phyloP scores from a whole-genome alignment of 1,140 invertebrate genomes.

The Drosophila sp. region DNA sequence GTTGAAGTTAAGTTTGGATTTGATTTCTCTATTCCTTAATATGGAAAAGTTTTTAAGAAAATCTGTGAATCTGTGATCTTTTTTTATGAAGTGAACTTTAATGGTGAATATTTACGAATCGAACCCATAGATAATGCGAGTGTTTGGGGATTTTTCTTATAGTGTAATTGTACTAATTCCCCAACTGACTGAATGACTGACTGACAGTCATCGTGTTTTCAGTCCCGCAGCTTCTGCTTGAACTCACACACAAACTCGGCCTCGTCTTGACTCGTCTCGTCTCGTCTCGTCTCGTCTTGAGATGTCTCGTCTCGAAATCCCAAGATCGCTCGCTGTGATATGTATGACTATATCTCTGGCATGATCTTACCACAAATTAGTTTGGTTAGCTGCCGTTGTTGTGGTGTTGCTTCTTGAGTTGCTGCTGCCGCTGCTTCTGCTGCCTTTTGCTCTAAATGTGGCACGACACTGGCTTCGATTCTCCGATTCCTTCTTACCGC shows the following conservation, averaged over 20 bases:
- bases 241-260: slow-evolving; percentile 57
- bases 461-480: slow-evolving; percentile 31
- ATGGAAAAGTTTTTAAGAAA: too few species aligned
- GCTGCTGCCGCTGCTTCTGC: not conserved
- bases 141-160: not conserved
- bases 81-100: too few species aligned
- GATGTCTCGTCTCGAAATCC: slow-evolving; percentile 6
- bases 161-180: slow-evolving; percentile 13
- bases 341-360: slow-evolving; percentile 79
- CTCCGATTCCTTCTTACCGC: slow-evolving; percentile 30
- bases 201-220: slow-evolving; percentile 56
- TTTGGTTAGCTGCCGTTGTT: slow-evolving; percentile 77
- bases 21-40: too few species aligned
- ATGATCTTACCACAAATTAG: slow-evolving; percentile 81
- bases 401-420: slow-evolving; percentile 5
- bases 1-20: too few species aligned
- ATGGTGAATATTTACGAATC: too few species aligned
- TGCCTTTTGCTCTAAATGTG: slow-evolving; percentile 51
- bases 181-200: slow-evolving; percentile 30
- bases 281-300: slow-evolving; percentile 2
- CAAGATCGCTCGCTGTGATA: slow-evolving; percentile 71
- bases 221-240: slow-evolving; percentile 70
- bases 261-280: slow-evolving; percentile 16
- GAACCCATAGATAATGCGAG: too few species aligned
- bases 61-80: too few species aligned